These are phyloP conservation scores for Microchirus variegatus DNA, from an alignment of 2,797 vertebrate species.

Conservation along the genomic window DNA sequence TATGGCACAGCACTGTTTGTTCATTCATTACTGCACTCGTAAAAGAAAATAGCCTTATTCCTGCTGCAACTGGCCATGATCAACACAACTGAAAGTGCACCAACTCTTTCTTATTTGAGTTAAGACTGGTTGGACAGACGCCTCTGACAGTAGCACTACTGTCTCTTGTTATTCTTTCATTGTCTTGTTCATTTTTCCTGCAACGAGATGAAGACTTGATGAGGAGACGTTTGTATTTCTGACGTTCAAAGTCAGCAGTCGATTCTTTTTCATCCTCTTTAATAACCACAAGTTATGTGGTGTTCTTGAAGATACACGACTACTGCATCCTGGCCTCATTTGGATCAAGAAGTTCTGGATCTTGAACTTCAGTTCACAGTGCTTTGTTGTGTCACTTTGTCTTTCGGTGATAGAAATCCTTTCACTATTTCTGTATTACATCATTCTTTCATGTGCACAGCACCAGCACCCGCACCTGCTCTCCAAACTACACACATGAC, in stretches of 20 bases:
- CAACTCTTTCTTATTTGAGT: constrained; percentile 8
- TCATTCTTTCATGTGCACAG: not conserved
- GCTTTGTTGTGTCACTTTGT: not conserved
- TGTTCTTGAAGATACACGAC: constrained; percentile 23
- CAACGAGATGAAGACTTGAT: constrained; percentile 20
- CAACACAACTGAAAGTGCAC: constrained; percentile 51
- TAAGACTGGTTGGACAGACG: not conserved
- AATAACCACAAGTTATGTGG: not conserved
- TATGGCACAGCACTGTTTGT: constrained; percentile 63
- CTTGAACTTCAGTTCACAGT: constrained; percentile 16
- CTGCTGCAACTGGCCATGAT: constrained; percentile 78
- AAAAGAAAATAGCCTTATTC: constrained; percentile 30
- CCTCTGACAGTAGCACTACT: not conserved
- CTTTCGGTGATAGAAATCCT: not conserved
- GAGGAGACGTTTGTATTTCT: constrained; percentile 18
- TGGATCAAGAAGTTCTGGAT: constrained; percentile 5
- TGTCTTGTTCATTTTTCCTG: constrained; percentile 23
- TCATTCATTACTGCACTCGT: constrained; percentile 74
- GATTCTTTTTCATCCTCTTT: constrained; percentile 8
- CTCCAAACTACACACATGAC: not conserved
- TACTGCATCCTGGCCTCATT: not conserved
- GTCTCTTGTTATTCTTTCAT: not conserved
- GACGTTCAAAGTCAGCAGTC: constrained; percentile 8
- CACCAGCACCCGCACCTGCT: no score
- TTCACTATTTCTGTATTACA: not conserved